Percentiles rank a stretch among this genome's conserved stretches.
Conservation (phyloP, 2,797 vertebrate genomes). For the Pangasius krempfi region DNA sequence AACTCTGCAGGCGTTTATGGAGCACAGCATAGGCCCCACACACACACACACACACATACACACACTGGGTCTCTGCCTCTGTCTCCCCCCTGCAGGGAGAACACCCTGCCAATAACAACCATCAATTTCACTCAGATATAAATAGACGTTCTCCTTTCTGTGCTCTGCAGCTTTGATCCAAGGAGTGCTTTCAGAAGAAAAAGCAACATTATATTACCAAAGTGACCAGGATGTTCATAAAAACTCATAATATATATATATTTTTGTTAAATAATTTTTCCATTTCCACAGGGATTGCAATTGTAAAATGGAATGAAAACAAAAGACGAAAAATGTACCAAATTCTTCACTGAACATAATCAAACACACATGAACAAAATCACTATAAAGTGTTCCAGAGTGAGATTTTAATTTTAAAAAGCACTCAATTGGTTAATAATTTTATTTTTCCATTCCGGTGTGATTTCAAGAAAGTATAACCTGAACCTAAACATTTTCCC, state of each 20-base stretch:
- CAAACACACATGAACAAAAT: background rate
- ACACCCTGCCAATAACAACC: conserved; percentile 36
- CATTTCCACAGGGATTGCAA: background rate
- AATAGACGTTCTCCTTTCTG: conserved; percentile 34
- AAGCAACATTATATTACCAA: background rate
- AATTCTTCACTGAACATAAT: background rate
- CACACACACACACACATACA: background rate
- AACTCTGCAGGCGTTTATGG: conserved; percentile 46
- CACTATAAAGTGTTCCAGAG: background rate
- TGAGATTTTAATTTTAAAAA: background rate
- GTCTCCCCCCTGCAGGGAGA: conserved; percentile 41
- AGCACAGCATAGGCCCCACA: conserved; percentile 23
- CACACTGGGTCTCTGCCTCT: conserved; percentile 29
- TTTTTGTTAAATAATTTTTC: background rate
- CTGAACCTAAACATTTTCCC: background rate
- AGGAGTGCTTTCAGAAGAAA: background rate
- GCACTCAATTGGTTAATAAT: background rate
- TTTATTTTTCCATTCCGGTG: background rate
- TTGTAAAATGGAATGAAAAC: background rate
- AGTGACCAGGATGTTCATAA: background rate
- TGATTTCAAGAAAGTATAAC: background rate
- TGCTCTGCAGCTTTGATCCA: conserved; percentile 23
- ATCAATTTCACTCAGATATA: conserved; percentile 51
- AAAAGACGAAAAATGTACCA: background rate
- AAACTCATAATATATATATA: too few species aligned